Percentiles rank a stretch among this genome's conserved stretches.
These are phyloP conservation scores for Sebastes dallii DNA, from an alignment of 2,797 vertebrate species.

Conservation along the genomic window DNA sequence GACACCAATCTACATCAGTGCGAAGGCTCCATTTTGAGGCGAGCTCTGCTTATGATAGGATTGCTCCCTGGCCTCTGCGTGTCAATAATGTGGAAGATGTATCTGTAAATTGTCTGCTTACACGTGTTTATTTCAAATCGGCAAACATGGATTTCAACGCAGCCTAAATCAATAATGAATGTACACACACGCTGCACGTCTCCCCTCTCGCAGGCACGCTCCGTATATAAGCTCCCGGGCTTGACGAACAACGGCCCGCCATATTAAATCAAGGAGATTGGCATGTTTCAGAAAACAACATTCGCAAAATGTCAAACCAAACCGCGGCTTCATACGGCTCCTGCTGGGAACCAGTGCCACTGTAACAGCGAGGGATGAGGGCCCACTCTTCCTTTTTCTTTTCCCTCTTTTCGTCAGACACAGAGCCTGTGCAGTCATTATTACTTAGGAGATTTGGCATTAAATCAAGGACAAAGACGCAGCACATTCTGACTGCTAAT, in stretches of 20 bases:
- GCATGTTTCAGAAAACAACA: slow-evolving; percentile 75
- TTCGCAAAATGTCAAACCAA: slow-evolving; percentile 73
- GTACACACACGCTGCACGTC: slow-evolving; percentile 19
- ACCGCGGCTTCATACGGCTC: slow-evolving; percentile 50
- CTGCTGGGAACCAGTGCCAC: slow-evolving; percentile 55
- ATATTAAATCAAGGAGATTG: slow-evolving; percentile 78
- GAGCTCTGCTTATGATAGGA: slow-evolving; percentile 19
- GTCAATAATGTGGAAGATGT: slow-evolving; percentile 27
- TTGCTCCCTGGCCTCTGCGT: slow-evolving; percentile 18
- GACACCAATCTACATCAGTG: slow-evolving; percentile 10
- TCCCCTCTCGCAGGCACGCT: slow-evolving; percentile 18
- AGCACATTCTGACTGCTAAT: slow-evolving; percentile 73
- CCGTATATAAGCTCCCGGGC: slow-evolving; percentile 48
- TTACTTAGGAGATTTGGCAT: slow-evolving; percentile 73
- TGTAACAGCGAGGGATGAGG: slow-evolving; percentile 42
- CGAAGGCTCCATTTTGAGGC: slow-evolving; percentile 35
- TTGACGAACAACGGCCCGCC: slow-evolving; percentile 49
- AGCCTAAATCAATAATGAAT: slow-evolving; percentile 64
- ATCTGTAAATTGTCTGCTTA: slow-evolving; percentile 46
- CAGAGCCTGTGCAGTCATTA: slow-evolving; percentile 69
- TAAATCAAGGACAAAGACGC: slow-evolving; percentile 78
- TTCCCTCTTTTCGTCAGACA: slow-evolving; percentile 41
- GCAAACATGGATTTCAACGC: slow-evolving; percentile 50
- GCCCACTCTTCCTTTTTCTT: slow-evolving; percentile 39
- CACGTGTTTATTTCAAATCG: slow-evolving; percentile 46